Conservation (phyloP, 2,888 invertebrate genomes). For the Hyppa rectilinea region DNA sequence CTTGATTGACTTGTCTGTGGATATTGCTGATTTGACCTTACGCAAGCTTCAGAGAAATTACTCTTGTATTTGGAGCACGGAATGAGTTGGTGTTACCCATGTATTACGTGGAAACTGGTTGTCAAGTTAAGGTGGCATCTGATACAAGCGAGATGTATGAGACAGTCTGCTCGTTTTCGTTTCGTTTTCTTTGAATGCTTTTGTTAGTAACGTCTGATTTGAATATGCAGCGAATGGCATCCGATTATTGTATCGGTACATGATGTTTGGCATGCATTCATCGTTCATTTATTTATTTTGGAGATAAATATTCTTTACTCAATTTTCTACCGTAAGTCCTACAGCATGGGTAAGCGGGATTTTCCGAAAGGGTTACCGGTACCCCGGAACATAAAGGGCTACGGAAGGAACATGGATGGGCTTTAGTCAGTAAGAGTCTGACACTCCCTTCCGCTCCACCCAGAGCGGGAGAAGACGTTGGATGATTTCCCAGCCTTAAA, state of each 20-base stretch:
- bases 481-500: too few relatives aligned
- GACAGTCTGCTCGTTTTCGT: neutral
- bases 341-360: too few relatives aligned
- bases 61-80: constrained; percentile 63
- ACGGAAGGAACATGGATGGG: too few relatives aligned
- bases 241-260: constrained; percentile 6
- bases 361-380: too few relatives aligned
- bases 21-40: constrained; percentile 63
- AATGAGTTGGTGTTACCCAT: constrained; percentile 34
- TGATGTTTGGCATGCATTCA: neutral
- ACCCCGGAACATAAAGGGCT: too few relatives aligned
- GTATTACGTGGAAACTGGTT: constrained; percentile 61
- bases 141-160: neutral
- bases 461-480: too few relatives aligned
- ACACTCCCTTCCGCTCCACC: too few relatives aligned
- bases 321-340: too few relatives aligned
- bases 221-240: constrained; percentile 1
- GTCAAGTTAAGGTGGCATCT: constrained; percentile 35
- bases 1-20: constrained; percentile 58
- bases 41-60: constrained; percentile 66
- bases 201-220: constrained; percentile 11
- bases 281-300: neutral
- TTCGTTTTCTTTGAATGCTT: constrained; percentile 6
- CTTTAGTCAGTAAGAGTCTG: too few relatives aligned
- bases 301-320: too few relatives aligned